A percentile compares a stretch with the other conserved stretches of the same genome.
phyloP scores from a whole-genome alignment of 2,888 invertebrate genomes.

The Erebia epiphron region DNA sequence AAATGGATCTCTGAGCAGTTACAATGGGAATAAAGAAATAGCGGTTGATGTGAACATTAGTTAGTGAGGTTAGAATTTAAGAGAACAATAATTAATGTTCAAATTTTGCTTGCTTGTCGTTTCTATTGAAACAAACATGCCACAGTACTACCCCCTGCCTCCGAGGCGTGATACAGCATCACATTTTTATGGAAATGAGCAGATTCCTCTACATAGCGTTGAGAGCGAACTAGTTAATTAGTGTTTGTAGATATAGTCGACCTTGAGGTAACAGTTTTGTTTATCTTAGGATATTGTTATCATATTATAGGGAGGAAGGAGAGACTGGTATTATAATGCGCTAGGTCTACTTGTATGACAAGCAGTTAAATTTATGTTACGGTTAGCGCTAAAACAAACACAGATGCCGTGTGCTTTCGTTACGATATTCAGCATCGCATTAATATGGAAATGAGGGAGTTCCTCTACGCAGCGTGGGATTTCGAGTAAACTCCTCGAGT shows the following conservation, averaged over 20 bases:
- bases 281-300: no score
- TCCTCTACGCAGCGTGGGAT: no score
- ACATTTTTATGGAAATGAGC: conserved; percentile 9
- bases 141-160: neutral
- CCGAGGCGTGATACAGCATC: conserved; percentile 1
- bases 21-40: neutral
- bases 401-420: no score
- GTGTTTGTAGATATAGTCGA: neutral
- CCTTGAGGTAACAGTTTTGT: no score
- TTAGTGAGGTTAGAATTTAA: no score
- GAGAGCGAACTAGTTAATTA: neutral
- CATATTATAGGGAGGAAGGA: no score
- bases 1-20: conserved; percentile 9
- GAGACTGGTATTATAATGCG: no score
- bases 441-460: conserved; percentile 7
- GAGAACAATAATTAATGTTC: no score
- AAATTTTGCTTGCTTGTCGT: neutral
- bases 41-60: neutral
- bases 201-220: neutral
- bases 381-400: no score
- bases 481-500: no score
- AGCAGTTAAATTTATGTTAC: no score
- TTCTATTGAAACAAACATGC: neutral
- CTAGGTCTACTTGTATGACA: no score
- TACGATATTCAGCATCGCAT: neutral